phyloP scores from a whole-genome alignment of 2,113 vertebrate genomes.

The Microtus oregoni region DNA sequence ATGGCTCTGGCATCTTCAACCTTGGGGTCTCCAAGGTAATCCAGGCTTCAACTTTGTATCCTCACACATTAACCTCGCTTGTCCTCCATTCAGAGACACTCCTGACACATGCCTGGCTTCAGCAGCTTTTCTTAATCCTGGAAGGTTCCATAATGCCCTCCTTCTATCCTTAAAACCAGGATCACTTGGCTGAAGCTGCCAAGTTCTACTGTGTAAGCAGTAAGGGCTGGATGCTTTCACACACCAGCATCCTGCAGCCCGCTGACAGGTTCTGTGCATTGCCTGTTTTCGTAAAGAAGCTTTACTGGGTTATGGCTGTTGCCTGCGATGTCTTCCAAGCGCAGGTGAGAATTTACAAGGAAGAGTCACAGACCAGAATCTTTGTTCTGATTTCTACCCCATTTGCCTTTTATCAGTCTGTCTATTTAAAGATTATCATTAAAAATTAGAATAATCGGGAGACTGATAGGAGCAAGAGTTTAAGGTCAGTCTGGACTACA shows the following conservation, averaged over 20 bases:
- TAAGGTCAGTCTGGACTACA: neutral
- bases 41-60: neutral
- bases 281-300: constrained; percentile 24
- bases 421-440: constrained; percentile 30
- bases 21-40: neutral
- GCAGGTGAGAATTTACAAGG: neutral
- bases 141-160: neutral
- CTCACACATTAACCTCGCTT: neutral
- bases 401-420: neutral
- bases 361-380: neutral
- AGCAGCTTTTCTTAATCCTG: neutral
- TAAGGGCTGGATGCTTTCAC: neutral
- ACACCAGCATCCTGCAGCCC: neutral
- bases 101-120: neutral
- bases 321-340: neutral
- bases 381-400: neutral
- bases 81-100: neutral
- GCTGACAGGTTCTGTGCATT: neutral
- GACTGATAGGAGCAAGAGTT: neutral
- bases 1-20: neutral
- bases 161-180: neutral
- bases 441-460: constrained; percentile 13
- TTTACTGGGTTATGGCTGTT: neutral
- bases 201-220: neutral
- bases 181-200: neutral